These are phyloP conservation scores for Iguana delicatissima DNA, from an alignment of 2,797 vertebrate species.

Conservation along the genomic window DNA sequence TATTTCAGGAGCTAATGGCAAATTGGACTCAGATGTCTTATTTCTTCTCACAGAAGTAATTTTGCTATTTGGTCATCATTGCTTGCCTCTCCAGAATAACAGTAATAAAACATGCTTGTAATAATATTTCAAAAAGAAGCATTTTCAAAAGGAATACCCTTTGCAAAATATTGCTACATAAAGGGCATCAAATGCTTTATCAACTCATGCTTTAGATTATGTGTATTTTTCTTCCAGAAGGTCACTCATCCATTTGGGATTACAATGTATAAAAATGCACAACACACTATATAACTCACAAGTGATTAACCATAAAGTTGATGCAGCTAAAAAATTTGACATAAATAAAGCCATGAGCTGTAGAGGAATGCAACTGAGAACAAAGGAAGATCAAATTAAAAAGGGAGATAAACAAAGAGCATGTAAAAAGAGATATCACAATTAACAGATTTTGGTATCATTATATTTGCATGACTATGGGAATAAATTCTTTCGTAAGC, in stretches of 20 bases:
- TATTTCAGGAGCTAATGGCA: not conserved
- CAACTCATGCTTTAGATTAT: conserved; percentile 30
- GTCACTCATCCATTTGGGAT: conserved; percentile 56
- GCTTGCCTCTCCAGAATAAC: not conserved
- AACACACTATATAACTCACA: conserved; percentile 56
- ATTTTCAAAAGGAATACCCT: not conserved
- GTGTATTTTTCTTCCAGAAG: conserved; percentile 48
- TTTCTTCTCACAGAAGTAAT: not conserved
- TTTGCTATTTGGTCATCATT: not conserved
- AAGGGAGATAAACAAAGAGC: conserved; percentile 70
- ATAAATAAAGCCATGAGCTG: conserved; percentile 64
- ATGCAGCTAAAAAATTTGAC: conserved; percentile 61
- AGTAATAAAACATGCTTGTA: conserved; percentile 3
- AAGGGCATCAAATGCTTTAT: conserved; percentile 1
- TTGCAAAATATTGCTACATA: conserved; percentile 5
- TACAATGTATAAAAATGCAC: conserved; percentile 62
- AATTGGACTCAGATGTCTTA: not conserved
- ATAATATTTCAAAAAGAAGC: not conserved
- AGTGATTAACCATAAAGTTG: conserved; percentile 71
- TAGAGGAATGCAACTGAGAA: conserved; percentile 63
- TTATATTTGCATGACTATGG: conserved; percentile 66
- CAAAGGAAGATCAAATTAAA: conserved; percentile 71
- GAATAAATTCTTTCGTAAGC: conserved; percentile 76
- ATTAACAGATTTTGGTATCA: conserved; percentile 77
- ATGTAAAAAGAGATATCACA: conserved; percentile 66